These are phyloP conservation scores for Centroberyx gerrardi DNA, from an alignment of 2,797 vertebrate species.

Conservation along the genomic window DNA sequence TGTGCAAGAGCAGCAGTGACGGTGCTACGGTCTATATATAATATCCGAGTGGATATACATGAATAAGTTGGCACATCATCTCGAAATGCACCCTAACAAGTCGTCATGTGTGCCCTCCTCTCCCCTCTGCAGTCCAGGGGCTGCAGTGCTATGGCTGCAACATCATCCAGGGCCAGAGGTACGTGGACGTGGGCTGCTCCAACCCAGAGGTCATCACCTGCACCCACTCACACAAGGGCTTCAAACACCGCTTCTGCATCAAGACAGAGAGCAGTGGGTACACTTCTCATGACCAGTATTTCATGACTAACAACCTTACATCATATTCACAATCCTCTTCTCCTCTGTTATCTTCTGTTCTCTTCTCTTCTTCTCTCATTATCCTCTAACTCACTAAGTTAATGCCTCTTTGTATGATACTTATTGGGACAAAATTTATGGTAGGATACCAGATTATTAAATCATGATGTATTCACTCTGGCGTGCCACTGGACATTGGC, in stretches of 20 bases:
- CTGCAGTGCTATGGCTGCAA: conserved; percentile 96
- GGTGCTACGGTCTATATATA: background rate
- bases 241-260: conserved; percentile 90
- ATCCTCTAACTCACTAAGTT: conserved; percentile 14
- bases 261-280: conserved; percentile 89
- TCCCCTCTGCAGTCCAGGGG: conserved; percentile 80
- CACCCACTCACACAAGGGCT: conserved; percentile 88
- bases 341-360: conserved; percentile 3
- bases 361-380: background rate
- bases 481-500: conserved; percentile 49
- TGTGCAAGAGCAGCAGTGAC: background rate
- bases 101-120: conserved; percentile 24
- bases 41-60: background rate
- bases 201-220: conserved; percentile 94
- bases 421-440: conserved; percentile 52
- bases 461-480: conserved; percentile 55
- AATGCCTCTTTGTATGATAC: conserved; percentile 22
- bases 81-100: background rate
- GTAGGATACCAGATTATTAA: conserved; percentile 46
- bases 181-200: conserved; percentile 91
- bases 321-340: background rate
- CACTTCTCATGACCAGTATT: background rate
- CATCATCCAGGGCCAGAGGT: conserved; percentile 89
- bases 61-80: background rate
- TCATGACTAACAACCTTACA: background rate